Evolutionary conservation across 1,140 invertebrate genomes (phyloP).

Genomic region (Pseudoatta argentina): DNA sequence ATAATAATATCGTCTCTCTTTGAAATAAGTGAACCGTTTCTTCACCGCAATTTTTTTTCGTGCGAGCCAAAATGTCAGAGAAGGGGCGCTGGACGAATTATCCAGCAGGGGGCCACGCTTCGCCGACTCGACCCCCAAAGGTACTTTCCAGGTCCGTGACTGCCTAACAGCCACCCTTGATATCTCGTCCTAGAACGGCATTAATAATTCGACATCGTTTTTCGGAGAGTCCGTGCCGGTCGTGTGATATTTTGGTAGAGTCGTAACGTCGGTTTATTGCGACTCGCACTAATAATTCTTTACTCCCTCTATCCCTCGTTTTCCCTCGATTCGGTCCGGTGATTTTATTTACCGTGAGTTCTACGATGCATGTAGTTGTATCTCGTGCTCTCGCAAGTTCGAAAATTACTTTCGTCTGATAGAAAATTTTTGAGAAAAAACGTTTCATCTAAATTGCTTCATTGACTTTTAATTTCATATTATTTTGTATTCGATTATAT

Average conservation of each 20-base stretch:
- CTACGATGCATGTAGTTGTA: background rate
- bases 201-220: slow-evolving; percentile 32
- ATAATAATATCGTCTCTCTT: background rate
- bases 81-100: slow-evolving; percentile 46
- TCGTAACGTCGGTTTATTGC: slow-evolving; percentile 38
- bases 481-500: background rate
- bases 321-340: background rate
- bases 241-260: slow-evolving; percentile 28
- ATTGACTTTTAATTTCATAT: background rate
- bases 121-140: slow-evolving; percentile 58
- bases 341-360: slow-evolving; percentile 24
- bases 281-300: slow-evolving; percentile 31
- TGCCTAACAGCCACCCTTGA: slow-evolving; percentile 10
- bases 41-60: slow-evolving; percentile 33
- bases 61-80: slow-evolving; percentile 48
- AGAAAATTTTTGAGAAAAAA: background rate
- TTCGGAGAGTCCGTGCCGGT: slow-evolving; percentile 34
- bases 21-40: slow-evolving; percentile 34
- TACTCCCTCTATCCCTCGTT: background rate
- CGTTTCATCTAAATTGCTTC: background rate
- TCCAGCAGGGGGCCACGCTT: slow-evolving; percentile 68
- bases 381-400: background rate
- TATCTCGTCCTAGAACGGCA: slow-evolving; percentile 1
- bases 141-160: slow-evolving; percentile 42
- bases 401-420: background rate